Percentiles rank a stretch among this genome's conserved stretches.
These are phyloP conservation scores for Mythimna impura DNA, from an alignment of 2,888 invertebrate genomes.

Conservation along the genomic window DNA sequence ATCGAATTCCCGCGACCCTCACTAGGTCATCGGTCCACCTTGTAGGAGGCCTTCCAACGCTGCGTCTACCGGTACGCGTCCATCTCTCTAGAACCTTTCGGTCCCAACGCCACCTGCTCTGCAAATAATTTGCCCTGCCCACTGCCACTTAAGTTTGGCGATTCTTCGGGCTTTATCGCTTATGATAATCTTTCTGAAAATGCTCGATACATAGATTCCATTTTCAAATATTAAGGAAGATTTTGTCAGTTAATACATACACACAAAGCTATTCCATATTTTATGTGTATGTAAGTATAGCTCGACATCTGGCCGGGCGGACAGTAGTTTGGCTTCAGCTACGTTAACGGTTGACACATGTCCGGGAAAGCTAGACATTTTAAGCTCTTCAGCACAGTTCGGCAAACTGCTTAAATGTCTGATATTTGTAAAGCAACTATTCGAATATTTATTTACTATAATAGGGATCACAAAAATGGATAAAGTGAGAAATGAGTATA, in stretches of 20 bases:
- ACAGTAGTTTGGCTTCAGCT: neutral
- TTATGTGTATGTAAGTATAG: neutral
- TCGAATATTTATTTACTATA: too few relatives aligned
- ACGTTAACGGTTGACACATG: conserved; percentile 18
- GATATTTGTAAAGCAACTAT: neutral
- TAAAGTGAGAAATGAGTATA: too few relatives aligned
- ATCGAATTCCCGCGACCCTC: too few relatives aligned
- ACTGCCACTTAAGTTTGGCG: too few relatives aligned
- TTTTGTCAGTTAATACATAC: neutral
- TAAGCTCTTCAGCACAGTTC: neutral
- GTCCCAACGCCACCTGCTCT: too few relatives aligned
- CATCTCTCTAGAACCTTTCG: too few relatives aligned
- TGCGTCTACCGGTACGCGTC: too few relatives aligned
- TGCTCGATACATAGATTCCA: neutral
- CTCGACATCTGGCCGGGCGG: neutral
- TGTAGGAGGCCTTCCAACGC: too few relatives aligned
- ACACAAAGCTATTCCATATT: neutral
- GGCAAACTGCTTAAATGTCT: neutral
- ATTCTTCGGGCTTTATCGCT: too few relatives aligned
- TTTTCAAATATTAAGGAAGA: neutral
- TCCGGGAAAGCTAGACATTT: conserved; percentile 1
- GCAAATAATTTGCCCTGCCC: too few relatives aligned
- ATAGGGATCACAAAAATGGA: too few relatives aligned
- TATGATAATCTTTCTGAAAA: neutral
- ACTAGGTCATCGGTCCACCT: too few relatives aligned